Base-by-base conservation (phyloP, 2,113 vertebrate species). In the Litocranius walleri region DNA sequence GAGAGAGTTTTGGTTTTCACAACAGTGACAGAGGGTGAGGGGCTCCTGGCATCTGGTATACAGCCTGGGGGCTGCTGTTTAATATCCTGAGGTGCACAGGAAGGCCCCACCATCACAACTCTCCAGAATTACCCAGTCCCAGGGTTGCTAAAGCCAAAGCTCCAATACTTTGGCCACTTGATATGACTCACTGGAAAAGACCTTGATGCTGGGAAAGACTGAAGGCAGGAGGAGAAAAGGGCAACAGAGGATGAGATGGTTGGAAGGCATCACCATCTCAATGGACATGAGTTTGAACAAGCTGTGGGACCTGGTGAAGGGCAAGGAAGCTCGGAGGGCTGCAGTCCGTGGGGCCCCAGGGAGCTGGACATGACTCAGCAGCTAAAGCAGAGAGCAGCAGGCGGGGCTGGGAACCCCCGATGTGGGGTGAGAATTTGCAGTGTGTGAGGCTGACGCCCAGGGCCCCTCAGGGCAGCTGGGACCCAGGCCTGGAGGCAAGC, bases 391-490 rank as follows among this genome's bases (percentile, higher is more conserved):
- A 4, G 29, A 54, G 12, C 14, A 29, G 29, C 10, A 27, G 78
- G 15, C 6, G 29, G 14, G 29, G 36, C 1, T n/a, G 74, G 23
- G 87, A 50, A 7, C 8, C 19, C 14, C 10, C 2, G 17, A 30
- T 1, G 11, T 5, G 9, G 5, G 56, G 50, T 7, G 13, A 50
- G 56, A 86, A 30, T 23, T 8, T 21, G 15, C 16, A 78, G 45
- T 3, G n/a, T 90, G 80, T 40, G n/a, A 36, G 12, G 7, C 43
- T 52, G 50, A n/a, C 0, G 0, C 8, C 21, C 8, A 10, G 86
- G 25, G 25, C 7, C 15, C 29, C 11, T 45, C 21, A 17, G 25
- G 61, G 48, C 23, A 15, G 17, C 16, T 48, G 30, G n/a, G 52
- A 88, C 71, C n/a, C 1, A 43, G 1, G 2, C 40, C 23, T 3